Evolutionary conservation across 2,113 vertebrate genomes (phyloP).

Genomic region (Raja brachyura): DNA sequence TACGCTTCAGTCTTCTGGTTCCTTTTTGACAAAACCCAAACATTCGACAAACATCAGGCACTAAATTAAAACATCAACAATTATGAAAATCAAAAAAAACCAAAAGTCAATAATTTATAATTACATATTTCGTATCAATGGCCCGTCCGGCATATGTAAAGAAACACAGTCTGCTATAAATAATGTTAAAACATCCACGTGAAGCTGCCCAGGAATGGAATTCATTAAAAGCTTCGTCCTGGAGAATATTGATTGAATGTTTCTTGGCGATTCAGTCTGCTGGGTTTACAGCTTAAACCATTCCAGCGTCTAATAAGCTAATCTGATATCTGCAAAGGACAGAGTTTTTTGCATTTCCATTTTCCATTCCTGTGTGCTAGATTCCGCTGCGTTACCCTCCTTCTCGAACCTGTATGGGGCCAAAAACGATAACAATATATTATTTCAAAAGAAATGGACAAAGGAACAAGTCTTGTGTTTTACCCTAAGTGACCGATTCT

Average conservation of each 20-base stretch:
- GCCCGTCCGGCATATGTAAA: conserved; percentile 41
- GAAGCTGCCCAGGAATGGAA: conserved; percentile 43
- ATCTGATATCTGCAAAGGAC: conserved; percentile 4
- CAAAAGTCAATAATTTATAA: conserved; percentile 62
- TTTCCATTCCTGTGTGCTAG: not conserved
- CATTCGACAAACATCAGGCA: conserved; percentile 58
- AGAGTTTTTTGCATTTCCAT: conserved; percentile 2
- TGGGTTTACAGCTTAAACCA: not conserved
- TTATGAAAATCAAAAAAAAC: conserved; percentile 51
- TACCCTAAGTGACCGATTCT: not conserved
- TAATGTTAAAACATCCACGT: conserved; percentile 47
- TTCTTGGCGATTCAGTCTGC: not conserved
- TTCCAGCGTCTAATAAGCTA: conserved; percentile 22
- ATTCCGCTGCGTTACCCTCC: not conserved
- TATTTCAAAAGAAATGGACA: not conserved
- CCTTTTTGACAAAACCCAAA: conserved; percentile 28
- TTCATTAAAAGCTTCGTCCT: not conserved
- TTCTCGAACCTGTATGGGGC: conserved; percentile 6
- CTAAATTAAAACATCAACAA: conserved; percentile 53
- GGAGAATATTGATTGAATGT: conserved; percentile 23
- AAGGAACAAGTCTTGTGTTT: not conserved
- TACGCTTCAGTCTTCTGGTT: not conserved
- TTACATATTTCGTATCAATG: conserved; percentile 53
- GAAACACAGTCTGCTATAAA: conserved; percentile 50
- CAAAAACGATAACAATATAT: not conserved